Evolutionary conservation across 2,113 vertebrate genomes (phyloP).

Genomic region (Rhinoderma darwinii): DNA sequence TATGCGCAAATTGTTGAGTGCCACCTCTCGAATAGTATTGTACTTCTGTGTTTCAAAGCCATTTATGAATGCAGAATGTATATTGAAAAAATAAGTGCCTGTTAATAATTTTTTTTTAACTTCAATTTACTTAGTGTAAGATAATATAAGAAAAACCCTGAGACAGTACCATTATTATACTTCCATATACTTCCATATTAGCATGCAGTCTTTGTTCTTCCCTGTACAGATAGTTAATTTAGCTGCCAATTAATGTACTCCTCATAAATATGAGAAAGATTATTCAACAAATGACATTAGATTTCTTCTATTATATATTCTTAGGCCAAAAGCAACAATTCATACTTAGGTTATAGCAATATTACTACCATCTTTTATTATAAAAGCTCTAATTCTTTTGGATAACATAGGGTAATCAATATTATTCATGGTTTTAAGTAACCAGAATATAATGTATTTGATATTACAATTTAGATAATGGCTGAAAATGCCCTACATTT

Average conservation of each 20-base stretch:
- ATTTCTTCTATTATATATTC: slow-evolving; percentile 40
- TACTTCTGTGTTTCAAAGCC: background rate
- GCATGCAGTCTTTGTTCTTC: slow-evolving; percentile 43
- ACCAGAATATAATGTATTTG: background rate
- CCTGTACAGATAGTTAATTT: slow-evolving; percentile 51
- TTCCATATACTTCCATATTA: slow-evolving; percentile 41
- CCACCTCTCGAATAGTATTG: background rate
- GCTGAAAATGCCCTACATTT: background rate
- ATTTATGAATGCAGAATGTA: background rate
- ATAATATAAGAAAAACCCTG: slow-evolving; percentile 25
- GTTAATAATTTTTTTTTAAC: background rate
- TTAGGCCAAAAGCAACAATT: slow-evolving; percentile 21
- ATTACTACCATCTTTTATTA: slow-evolving; percentile 25
- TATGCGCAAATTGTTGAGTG: background rate
- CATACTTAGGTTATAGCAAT: background rate
- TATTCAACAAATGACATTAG: slow-evolving; percentile 31
- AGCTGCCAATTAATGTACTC: slow-evolving; percentile 48
- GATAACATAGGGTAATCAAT: background rate
- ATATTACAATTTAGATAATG: slow-evolving; percentile 6
- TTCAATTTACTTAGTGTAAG: slow-evolving; percentile 12
- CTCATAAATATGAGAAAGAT: slow-evolving; percentile 37
- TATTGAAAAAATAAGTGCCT: background rate
- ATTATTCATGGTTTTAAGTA: slow-evolving; percentile 4
- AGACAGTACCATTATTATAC: slow-evolving; percentile 38
- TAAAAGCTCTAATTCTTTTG: slow-evolving; percentile 21